Conservation (phyloP, 2,113 vertebrate genomes). For the Chamaetylas fuelleborni region DNA sequence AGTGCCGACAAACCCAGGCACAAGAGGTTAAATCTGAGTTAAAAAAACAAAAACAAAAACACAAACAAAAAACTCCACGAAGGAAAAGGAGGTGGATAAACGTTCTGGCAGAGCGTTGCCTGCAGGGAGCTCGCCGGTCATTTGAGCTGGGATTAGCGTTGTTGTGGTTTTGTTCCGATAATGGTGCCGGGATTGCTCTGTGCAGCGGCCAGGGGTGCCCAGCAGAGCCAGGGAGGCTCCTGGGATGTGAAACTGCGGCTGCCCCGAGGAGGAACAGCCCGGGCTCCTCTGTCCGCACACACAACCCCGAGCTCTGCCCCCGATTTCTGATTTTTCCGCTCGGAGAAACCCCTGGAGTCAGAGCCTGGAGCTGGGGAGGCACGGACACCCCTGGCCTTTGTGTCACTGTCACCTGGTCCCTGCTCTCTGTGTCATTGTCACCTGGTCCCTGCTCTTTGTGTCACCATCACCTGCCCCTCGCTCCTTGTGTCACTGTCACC, state of each 20-base stretch:
- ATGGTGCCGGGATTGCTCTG: not conserved
- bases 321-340: not conserved
- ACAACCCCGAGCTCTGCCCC: not conserved
- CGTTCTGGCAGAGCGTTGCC: conserved; percentile 27
- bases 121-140: conserved; percentile 28
- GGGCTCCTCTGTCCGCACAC: not conserved
- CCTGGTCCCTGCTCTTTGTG: too few species aligned
- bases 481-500: too few species aligned
- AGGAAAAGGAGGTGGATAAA: conserved; percentile 37
- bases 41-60: not conserved
- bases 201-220: not conserved
- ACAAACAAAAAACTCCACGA: not conserved
- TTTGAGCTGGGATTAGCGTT: conserved; percentile 33
- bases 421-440: too few species aligned
- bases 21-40: conserved; percentile 4
- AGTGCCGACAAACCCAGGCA: not conserved
- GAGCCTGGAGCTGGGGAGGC: too few species aligned
- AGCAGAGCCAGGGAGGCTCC: not conserved
- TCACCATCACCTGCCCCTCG: too few species aligned
- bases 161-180: conserved; percentile 1
- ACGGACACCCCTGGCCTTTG: too few species aligned
- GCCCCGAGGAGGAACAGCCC: not conserved
- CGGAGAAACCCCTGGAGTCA: not conserved
- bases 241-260: not conserved
- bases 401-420: too few species aligned